Percentiles rank a stretch among this genome's conserved stretches.
These are phyloP conservation scores for Ascidia mentula DNA, from an alignment of 23 tunicate species.

Conservation along the genomic window DNA sequence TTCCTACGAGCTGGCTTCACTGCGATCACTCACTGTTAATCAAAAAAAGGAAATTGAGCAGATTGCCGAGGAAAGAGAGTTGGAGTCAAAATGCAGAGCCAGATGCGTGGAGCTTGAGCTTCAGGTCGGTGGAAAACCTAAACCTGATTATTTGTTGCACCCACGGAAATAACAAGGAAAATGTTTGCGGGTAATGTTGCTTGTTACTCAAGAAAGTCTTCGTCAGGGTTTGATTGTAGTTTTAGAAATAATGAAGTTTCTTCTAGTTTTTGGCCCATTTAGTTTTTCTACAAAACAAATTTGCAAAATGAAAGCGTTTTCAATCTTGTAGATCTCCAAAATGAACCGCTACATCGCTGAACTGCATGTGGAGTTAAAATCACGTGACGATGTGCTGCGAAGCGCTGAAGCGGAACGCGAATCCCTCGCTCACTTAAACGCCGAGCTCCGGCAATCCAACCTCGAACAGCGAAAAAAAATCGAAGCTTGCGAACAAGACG, in stretches of 20 bases:
- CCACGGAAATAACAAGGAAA: background rate
- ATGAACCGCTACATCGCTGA: slow-evolving; percentile 37
- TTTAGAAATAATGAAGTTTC: background rate
- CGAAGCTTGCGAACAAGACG: slow-evolving; percentile 75
- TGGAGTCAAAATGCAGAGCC: slow-evolving; percentile 49
- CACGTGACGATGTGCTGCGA: slow-evolving; percentile 45
- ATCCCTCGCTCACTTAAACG: slow-evolving; percentile 38
- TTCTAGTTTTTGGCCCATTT: background rate
- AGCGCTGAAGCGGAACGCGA: slow-evolving; percentile 53
- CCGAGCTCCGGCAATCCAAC: slow-evolving; percentile 42
- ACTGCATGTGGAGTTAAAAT: slow-evolving; percentile 38
- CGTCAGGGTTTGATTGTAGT: background rate
- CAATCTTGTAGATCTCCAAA: slow-evolving; percentile 28
- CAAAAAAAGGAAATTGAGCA: slow-evolving; percentile 69
- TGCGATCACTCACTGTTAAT: slow-evolving; percentile 31
- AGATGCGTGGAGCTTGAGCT: slow-evolving; percentile 55
- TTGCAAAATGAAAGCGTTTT: background rate
- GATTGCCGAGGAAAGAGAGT: slow-evolving; percentile 23
- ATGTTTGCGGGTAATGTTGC: background rate
- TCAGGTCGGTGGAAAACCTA: no score
- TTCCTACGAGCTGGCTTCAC: slow-evolving; percentile 37
- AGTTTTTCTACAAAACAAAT: background rate
- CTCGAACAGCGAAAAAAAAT: slow-evolving; percentile 60
- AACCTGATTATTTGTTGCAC: no score
- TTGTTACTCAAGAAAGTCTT: background rate